phyloP scores from a whole-genome alignment of 2,888 invertebrate genomes.

The Sesia bembeciformis region DNA sequence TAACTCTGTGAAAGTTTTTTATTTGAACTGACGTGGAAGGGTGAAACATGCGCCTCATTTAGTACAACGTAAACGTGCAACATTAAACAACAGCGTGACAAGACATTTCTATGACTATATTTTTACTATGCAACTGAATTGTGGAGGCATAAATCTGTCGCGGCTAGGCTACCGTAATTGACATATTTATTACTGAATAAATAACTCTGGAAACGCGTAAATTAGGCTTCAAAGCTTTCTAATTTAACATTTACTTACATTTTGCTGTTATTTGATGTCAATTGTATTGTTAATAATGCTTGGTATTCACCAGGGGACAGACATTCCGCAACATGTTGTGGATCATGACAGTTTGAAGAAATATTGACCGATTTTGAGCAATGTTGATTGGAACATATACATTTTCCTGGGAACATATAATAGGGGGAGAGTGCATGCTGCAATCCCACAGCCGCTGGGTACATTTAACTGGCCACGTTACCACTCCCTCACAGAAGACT shows the following conservation, averaged over 20 bases:
- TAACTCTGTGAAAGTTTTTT: slow-evolving; percentile 1
- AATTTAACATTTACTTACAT: slow-evolving; percentile 28
- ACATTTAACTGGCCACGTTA: no score
- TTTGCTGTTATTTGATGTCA: slow-evolving; percentile 22
- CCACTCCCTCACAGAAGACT: no score
- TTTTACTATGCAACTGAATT: slow-evolving; percentile 16
- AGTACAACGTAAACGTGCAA: slow-evolving; percentile 1
- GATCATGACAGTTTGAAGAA: no score
- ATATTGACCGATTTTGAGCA: no score
- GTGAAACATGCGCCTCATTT: not conserved
- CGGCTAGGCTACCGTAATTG: slow-evolving; percentile 40
- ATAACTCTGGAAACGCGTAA: slow-evolving; percentile 40
- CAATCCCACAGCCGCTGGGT: no score
- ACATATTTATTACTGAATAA: slow-evolving; percentile 51
- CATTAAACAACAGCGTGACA: slow-evolving; percentile 4
- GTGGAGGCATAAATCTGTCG: slow-evolving; percentile 32
- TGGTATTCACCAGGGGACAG: no score
- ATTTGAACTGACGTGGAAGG: not conserved
- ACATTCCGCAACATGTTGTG: no score
- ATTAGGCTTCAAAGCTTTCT: slow-evolving; percentile 42
- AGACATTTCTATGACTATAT: slow-evolving; percentile 11
- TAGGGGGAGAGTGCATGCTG: no score
- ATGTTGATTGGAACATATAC: no score
- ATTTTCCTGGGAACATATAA: no score
- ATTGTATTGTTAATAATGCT: slow-evolving; percentile 2